phyloP scores from a whole-genome alignment of 92 coral and sea anemone genomes.

The Muricea muricata region DNA sequence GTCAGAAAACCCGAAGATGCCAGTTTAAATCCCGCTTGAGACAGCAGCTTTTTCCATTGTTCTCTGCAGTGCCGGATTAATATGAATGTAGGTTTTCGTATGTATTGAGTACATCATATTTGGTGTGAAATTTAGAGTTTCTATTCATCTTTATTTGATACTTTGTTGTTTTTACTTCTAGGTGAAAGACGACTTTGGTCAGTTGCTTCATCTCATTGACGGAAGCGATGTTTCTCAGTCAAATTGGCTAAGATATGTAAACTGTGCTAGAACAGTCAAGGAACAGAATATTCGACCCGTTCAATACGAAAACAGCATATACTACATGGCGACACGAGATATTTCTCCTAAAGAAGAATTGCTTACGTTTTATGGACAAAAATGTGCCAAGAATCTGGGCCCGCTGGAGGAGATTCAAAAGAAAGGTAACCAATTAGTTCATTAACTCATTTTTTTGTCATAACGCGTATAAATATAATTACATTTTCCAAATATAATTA shows the following conservation, averaged over 20 bases:
- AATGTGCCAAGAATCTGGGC: conserved; percentile 77
- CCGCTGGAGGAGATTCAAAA: conserved; percentile 62
- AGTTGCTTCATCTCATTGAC: conserved; percentile 75
- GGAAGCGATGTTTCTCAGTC: conserved; percentile 92
- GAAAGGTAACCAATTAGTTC: neutral
- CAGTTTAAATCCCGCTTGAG: too few species aligned
- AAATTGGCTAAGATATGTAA: conserved; percentile 95
- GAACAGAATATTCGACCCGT: conserved; percentile 91
- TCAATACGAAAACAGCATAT: conserved; percentile 90
- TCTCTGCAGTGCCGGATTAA: too few species aligned
- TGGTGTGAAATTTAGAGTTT: neutral
- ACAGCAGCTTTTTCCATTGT: too few species aligned
- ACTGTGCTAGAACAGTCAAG: conserved; percentile 64
- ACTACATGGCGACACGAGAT: conserved; percentile 88
- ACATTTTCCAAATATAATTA: too few species aligned
- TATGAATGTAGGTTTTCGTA: too few species aligned
- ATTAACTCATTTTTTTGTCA: too few species aligned
- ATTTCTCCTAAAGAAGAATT: conserved; percentile 82
- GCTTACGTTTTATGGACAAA: conserved; percentile 80
- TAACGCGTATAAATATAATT: too few species aligned
- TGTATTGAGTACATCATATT: too few species aligned
- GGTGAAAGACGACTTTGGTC: conserved; percentile 94
- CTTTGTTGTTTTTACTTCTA: conserved; percentile 8
- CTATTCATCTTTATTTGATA: neutral
- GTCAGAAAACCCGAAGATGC: too few species aligned